Evolutionary conservation across 1,140 invertebrate genomes (phyloP), one percentile per base, ranked within the genome.

Genomic region (Drosophila subpulchrella): DNA sequence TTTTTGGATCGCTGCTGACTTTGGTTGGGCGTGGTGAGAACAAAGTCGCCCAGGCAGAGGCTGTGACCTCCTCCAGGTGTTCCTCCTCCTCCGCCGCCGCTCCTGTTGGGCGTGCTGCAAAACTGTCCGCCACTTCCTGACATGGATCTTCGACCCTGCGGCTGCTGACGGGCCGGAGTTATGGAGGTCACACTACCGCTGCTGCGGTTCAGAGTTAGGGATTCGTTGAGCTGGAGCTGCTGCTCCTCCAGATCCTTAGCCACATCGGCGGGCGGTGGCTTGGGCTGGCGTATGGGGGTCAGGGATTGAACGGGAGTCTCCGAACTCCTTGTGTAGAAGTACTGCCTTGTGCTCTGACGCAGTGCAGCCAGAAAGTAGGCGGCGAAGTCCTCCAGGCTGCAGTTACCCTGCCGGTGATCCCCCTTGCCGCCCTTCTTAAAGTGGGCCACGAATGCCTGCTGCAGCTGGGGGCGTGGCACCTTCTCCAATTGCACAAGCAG

Each of bases 361-460:
- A 92, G 15, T 41, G 88, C 70, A 72, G 82, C 88, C 53, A 92
- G 41, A 56, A 72, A 92, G 50, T 84, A 92, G 4, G 82, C 61
- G 6, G 91, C 86, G 67, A 92, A 92, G 27, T 91, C 84, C 44
- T 92, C 91, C 27, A 91, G 36, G 12, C 53, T 81, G 55, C 90
- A 86, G 3, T 15, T 27, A 8, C 27, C 60, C 12, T 50, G 59
- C n/a, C 42, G 59, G 12, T 41, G 24, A 11, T 10, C 46, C 2
- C 32, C 50, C 32, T 57, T 44, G 8, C 46, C 34, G 0, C 10
- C n/a, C 24, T 32, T 48, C 8, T 58, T 58, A 13, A 81, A 91
- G 57, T 65, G 48, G 6, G 50, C 44, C 0, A 39, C 10, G 10
- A 91, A 81, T 44, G 55, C 77, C 11, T 63, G 38, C 2, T 68